These are phyloP conservation scores for Heterocephalus glaber DNA, from an alignment of 2,113 vertebrate genomes.

Conservation along the genomic window DNA sequence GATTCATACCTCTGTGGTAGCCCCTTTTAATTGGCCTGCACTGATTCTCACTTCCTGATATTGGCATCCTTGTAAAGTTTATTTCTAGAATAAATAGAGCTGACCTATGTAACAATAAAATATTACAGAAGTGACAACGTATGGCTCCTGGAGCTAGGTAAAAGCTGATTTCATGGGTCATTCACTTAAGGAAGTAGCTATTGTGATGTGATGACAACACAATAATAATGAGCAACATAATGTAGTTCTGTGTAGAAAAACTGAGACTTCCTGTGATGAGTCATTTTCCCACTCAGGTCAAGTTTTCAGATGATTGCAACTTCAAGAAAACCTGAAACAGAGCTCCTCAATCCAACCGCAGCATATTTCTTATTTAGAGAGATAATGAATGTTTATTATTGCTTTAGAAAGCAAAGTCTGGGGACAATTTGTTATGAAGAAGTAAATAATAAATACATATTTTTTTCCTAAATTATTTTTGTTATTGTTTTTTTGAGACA, in stretches of 20 bases:
- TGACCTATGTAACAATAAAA: not conserved
- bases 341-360: not conserved
- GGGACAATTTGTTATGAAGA: not conserved
- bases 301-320: not conserved
- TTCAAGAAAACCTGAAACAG: not conserved
- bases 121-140: not conserved
- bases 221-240: not conserved
- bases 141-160: not conserved
- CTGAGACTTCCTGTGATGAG: not conserved
- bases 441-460: not conserved
- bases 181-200: not conserved
- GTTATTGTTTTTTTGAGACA: too few relatives aligned
- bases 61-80: not conserved
- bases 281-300: not conserved
- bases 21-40: not conserved
- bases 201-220: not conserved
- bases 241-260: not conserved
- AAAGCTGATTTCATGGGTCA: not conserved
- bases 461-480: not conserved
- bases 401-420: not conserved
- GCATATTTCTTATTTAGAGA: not conserved
- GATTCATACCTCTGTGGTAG: not conserved
- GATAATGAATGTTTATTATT: not conserved
- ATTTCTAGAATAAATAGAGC: not conserved
- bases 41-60: not conserved